These are phyloP conservation scores for Temnothorax nylanderi DNA, from an alignment of 1,140 invertebrate species.

Conservation along the genomic window DNA sequence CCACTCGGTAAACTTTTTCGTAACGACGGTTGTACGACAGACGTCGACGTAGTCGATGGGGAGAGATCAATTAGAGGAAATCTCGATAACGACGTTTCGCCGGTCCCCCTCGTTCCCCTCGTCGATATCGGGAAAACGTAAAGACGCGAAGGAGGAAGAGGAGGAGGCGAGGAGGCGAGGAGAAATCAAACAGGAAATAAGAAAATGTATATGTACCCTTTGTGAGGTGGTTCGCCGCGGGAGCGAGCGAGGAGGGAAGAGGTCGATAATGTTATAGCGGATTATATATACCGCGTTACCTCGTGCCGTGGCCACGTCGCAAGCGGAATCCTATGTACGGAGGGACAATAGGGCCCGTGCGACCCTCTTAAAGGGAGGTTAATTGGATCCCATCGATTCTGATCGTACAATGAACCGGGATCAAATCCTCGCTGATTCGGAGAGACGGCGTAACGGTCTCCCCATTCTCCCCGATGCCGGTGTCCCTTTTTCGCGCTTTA, in stretches of 20 bases:
- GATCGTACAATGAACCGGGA: slow-evolving; percentile 75
- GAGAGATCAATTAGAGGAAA: slow-evolving; percentile 79
- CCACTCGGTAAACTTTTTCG: slow-evolving; percentile 14
- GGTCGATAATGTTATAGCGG: slow-evolving; percentile 62
- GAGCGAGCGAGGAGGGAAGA: slow-evolving; percentile 39
- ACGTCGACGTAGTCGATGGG: slow-evolving; percentile 37
- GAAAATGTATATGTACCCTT: slow-evolving; percentile 70
- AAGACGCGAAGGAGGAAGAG: not conserved
- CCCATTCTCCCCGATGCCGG: slow-evolving; percentile 32
- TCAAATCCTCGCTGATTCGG: slow-evolving; percentile 70
- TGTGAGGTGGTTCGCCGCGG: slow-evolving; percentile 27
- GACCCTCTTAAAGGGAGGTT: slow-evolving; percentile 78
- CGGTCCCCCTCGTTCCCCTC: not conserved
- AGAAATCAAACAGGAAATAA: slow-evolving; percentile 75
- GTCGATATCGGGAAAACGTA: slow-evolving; percentile 39
- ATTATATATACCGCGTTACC: slow-evolving; percentile 54
- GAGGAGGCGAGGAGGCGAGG: not conserved
- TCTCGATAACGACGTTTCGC: slow-evolving; percentile 75
- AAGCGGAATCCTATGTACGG: slow-evolving; percentile 71
- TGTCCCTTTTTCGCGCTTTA: slow-evolving; percentile 41
- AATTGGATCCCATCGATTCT: slow-evolving; percentile 81
- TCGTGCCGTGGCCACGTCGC: not conserved
- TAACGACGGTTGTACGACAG: not conserved
- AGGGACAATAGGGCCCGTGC: slow-evolving; percentile 73
- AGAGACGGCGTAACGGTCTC: slow-evolving; percentile 65